These are phyloP conservation scores for Nothobranchius furzeri DNA, from an alignment of 2,113 vertebrate genomes.

Conservation along the genomic window DNA sequence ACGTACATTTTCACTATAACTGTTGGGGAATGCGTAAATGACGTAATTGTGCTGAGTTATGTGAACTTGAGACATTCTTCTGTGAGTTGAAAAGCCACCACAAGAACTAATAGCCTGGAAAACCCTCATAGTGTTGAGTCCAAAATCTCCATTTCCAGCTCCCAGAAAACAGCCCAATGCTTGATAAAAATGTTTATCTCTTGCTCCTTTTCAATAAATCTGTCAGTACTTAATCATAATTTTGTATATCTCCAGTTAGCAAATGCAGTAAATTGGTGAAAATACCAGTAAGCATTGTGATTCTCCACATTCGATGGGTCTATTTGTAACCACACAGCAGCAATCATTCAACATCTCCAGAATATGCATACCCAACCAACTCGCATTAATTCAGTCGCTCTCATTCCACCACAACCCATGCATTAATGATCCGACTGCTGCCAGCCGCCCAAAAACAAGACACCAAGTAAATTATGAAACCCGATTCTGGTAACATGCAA, in stretches of 20 bases:
- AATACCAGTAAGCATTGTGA: neutral
- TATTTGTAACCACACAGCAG: neutral
- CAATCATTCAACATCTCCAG: conserved; percentile 14
- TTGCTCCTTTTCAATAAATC: neutral
- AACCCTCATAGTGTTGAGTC: too few relatives aligned
- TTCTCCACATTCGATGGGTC: neutral
- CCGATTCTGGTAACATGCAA: conserved; percentile 26
- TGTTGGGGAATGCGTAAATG: too few relatives aligned
- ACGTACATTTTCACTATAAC: too few relatives aligned
- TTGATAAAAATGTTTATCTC: neutral
- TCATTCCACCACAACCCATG: neutral
- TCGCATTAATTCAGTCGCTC: conserved; percentile 25
- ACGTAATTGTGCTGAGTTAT: too few relatives aligned
- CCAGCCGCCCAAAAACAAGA: conserved; percentile 17
- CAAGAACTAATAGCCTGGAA: too few relatives aligned
- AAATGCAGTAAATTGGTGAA: neutral
- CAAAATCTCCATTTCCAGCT: neutral
- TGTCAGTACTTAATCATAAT: neutral
- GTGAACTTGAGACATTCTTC: too few relatives aligned
- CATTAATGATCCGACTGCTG: conserved; percentile 15
- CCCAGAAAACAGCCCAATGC: too few relatives aligned
- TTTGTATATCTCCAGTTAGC: neutral
- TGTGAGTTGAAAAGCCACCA: too few relatives aligned
- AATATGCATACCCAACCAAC: conserved; percentile 21
- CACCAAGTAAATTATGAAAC: conserved; percentile 27